phyloP scores from a whole-genome alignment of 2,888 invertebrate genomes.

The Carabus problematicus region DNA sequence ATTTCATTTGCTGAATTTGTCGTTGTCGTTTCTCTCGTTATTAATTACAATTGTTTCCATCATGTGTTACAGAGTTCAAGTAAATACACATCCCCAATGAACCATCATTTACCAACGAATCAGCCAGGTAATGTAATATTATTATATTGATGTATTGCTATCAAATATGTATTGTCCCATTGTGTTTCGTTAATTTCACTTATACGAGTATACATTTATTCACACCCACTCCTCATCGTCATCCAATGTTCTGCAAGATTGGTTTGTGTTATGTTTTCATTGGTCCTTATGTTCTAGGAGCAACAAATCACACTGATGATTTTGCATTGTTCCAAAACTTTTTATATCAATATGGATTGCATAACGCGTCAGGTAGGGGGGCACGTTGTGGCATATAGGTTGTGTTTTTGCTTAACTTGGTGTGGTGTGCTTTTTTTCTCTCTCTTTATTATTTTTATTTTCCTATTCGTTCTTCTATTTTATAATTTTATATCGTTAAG shows the following conservation, averaged over 20 bases:
- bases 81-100: constrained; percentile 31
- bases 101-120: constrained; percentile 28
- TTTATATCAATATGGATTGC: constrained; percentile 43
- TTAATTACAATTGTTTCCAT: constrained; percentile 1
- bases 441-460: constrained; percentile 16
- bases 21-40: too few relatives aligned
- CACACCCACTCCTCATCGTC: not conserved
- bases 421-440: constrained; percentile 40
- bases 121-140: constrained; percentile 29
- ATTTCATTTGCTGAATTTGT: not conserved
- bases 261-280: constrained; percentile 15
- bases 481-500: too few relatives aligned
- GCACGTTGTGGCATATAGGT: constrained; percentile 34
- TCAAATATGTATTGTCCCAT: not conserved
- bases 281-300: constrained; percentile 42
- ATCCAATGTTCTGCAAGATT: not conserved
- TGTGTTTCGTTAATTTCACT: constrained; percentile 5
- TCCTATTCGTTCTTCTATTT: constrained; percentile 13
- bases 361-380: constrained; percentile 45
- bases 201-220: too few relatives aligned
- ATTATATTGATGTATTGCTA: not conserved
- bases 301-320: constrained; percentile 44
- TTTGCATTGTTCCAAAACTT: constrained; percentile 45
- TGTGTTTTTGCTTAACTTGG: constrained; percentile 39
- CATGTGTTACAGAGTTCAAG: constrained; percentile 32